Percentiles rank a stretch among this genome's conserved stretches.
Conservation (phyloP, 2,797 vertebrate genomes). For the Hozukius guyotensis region DNA sequence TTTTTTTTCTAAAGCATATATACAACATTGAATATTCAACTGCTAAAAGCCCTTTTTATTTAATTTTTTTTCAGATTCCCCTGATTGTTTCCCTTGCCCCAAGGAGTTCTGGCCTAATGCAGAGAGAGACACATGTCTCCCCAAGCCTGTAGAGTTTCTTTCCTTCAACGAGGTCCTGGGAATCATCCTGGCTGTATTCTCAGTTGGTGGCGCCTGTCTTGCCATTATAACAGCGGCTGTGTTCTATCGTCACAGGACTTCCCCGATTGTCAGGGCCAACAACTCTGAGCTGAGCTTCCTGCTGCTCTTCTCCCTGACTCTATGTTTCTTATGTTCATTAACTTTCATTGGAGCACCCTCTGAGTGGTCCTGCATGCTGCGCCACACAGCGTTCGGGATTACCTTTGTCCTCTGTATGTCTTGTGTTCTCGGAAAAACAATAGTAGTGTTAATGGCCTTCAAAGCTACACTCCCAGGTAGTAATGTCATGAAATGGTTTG, state of each 20-base stretch:
- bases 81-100: slow-evolving; percentile 66
- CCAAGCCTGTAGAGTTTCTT: slow-evolving; percentile 74
- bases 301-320: slow-evolving; percentile 69
- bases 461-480: slow-evolving; percentile 70
- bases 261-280: slow-evolving; percentile 69
- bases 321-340: slow-evolving; percentile 78
- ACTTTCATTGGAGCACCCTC: slow-evolving; percentile 75
- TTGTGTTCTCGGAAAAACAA: slow-evolving; percentile 73
- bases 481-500: slow-evolving; percentile 77
- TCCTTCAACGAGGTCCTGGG: slow-evolving; percentile 71
- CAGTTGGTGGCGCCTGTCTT: slow-evolving; percentile 58
- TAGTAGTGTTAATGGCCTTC: slow-evolving; percentile 77
- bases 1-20: no score
- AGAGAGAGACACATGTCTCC: slow-evolving; percentile 57
- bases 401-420: slow-evolving; percentile 75
- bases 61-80: slow-evolving; percentile 58
- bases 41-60: neutral
- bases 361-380: slow-evolving; percentile 75
- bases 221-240: slow-evolving; percentile 38
- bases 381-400: slow-evolving; percentile 71
- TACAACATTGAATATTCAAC: neutral
- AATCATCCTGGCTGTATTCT: slow-evolving; percentile 62
- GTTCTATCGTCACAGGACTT: slow-evolving; percentile 52
- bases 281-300: slow-evolving; percentile 78
- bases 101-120: slow-evolving; percentile 72